phyloP scores from a whole-genome alignment of 2,113 vertebrate genomes.

The Tamias sibiricus region DNA sequence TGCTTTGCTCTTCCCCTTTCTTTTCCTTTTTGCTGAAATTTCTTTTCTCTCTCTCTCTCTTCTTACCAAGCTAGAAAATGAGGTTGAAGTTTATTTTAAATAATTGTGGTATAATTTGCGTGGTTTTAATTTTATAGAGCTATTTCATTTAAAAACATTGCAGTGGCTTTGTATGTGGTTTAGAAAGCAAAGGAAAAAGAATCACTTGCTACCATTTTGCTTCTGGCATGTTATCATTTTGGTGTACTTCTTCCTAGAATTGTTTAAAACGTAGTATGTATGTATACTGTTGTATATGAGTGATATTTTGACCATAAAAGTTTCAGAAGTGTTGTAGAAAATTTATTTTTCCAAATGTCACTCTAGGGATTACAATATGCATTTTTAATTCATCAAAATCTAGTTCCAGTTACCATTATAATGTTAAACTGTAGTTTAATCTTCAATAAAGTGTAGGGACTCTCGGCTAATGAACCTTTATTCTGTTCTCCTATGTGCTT shows the following conservation, averaged over 20 bases:
- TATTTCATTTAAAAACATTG: not conserved
- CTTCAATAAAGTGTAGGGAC: not conserved
- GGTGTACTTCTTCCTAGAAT: not conserved
- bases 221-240: not conserved
- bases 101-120: not conserved
- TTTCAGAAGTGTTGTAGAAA: not conserved
- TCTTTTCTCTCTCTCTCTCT: not conserved
- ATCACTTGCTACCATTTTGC: not conserved
- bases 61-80: not conserved
- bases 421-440: not conserved
- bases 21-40: not conserved
- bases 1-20: not conserved
- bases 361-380: not conserved
- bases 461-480: not conserved
- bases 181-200: slow-evolving; percentile 1
- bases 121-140: slow-evolving; percentile 16
- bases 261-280: not conserved
- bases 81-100: not conserved
- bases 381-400: not conserved
- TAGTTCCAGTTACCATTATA: slow-evolving; percentile 29
- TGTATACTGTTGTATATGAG: not conserved
- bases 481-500: not conserved
- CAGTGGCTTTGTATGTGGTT: not conserved
- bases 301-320: not conserved
- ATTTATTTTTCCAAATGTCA: not conserved